Base-by-base conservation (phyloP, 2,888 invertebrate species). In the Zygogramma bicolorata region DNA sequence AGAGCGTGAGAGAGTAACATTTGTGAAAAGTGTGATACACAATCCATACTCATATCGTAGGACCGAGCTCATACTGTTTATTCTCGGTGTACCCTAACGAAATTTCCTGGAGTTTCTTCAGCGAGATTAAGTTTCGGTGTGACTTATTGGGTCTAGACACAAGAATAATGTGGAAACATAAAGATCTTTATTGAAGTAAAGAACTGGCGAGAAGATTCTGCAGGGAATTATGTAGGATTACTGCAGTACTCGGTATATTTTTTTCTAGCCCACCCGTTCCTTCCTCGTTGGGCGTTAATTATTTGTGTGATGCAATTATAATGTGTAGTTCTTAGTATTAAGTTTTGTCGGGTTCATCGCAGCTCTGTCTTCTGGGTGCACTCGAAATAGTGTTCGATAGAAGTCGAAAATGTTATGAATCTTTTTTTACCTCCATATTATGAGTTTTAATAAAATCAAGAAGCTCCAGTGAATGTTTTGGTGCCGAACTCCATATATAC, bases 51-150 rank as follows among this genome's bases (percentile, higher is more conserved):
- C 53, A 53, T 53, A 53, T 53, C 25, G 53, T 25, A 27, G 13
- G 13, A 27, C 27, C 22, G 25, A 53, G 53, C 53, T 66, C 29
- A 40, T 66, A 59, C 42, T 15, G 40, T 66, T 66, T 66, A 66
- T 59, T 38, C 29, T 59, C 58, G 40, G 42, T 66, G 40, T 18
- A 58, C 40, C 18, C 42, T 58, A 40, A 66, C 29, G 34, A 20
- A 69, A 65, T 73, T 65, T 65, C 57, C 57, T 61, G 34, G 66
- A 57, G 68, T 73, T 69, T 73, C 69, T 61, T 73, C 65, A 69
- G 61, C 61, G 65, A 58, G 66, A 73, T 72, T 68, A 65, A 61
- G 65, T 73, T 73, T 73, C 53, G 34, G 65, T 57, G 5, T 29
- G 61, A 68, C 61, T 69, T 59, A 66, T 66, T 40, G 38, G 40